Evolutionary conservation across 2,113 vertebrate genomes (phyloP).

Genomic region (Poeciliopsis retropinna): DNA sequence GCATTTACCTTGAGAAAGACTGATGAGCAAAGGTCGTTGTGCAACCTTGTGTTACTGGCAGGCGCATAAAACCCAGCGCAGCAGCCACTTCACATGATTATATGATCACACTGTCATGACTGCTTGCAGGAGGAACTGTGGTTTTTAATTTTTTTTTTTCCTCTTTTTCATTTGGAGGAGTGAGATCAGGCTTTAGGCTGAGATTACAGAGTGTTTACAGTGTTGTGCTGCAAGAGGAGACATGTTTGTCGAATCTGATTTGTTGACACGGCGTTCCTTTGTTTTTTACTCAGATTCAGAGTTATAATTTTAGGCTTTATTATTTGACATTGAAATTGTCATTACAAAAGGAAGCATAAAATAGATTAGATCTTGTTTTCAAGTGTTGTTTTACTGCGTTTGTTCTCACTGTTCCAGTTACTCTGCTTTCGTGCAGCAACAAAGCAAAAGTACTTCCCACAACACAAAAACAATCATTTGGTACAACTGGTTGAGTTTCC

Average conservation of each 20-base stretch:
- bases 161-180: background rate
- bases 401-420: background rate
- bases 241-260: background rate
- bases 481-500: background rate
- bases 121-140: constrained; percentile 1
- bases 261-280: background rate
- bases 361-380: background rate
- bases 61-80: background rate
- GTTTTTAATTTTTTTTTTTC: too few species aligned
- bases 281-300: background rate
- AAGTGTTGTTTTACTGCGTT: background rate
- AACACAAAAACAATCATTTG: background rate
- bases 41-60: constrained; percentile 17
- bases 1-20: constrained; percentile 12
- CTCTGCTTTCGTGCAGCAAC: background rate
- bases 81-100: constrained; percentile 44
- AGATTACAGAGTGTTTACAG: constrained; percentile 21
- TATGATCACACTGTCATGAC: constrained; percentile 45
- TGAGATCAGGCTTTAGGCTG: constrained; percentile 31
- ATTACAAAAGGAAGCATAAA: background rate
- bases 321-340: background rate
- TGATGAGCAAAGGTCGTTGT: constrained; percentile 37
- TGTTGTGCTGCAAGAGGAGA: constrained; percentile 9
- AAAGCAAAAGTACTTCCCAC: background rate
- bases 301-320: too few species aligned